Evolutionary conservation across 2,888 invertebrate genomes (phyloP).

Genomic region (Alcis repandata): DNA sequence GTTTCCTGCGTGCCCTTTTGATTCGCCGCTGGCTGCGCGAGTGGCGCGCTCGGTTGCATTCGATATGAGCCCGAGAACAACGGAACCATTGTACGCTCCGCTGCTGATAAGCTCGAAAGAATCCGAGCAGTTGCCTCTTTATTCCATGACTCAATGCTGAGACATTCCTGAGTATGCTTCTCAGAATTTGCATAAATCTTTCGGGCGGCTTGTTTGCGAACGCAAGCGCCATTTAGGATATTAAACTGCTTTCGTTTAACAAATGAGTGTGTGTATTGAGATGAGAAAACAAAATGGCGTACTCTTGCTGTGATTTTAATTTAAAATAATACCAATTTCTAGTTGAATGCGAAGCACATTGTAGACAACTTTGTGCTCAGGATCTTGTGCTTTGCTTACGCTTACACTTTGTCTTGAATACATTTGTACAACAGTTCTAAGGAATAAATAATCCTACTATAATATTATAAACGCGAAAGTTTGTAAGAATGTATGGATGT

Average conservation of each 20-base stretch:
- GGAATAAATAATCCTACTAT: neutral
- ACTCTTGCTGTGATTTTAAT: neutral
- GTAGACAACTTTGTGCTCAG: neutral
- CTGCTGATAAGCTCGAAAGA: slow-evolving; percentile 62
- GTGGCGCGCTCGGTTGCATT: slow-evolving; percentile 72
- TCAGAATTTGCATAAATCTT: slow-evolving; percentile 33
- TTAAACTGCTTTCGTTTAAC: slow-evolving; percentile 39
- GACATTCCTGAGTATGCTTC: slow-evolving; percentile 32
- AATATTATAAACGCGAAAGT: too few species aligned
- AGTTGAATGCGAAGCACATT: neutral
- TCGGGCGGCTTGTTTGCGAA: slow-evolving; percentile 26
- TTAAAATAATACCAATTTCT: neutral
- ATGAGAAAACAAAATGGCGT: slow-evolving; percentile 27
- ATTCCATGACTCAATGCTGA: slow-evolving; percentile 38
- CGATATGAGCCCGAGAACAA: slow-evolving; percentile 71
- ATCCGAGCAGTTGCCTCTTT: slow-evolving; percentile 41
- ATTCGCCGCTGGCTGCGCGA: slow-evolving; percentile 67
- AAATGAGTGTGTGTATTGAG: slow-evolving; percentile 33
- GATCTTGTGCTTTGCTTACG: too few species aligned
- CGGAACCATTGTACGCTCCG: slow-evolving; percentile 61
- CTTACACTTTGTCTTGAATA: too few species aligned
- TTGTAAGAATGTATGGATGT: too few species aligned
- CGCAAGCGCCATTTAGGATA: slow-evolving; percentile 38
- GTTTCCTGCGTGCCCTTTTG: slow-evolving; percentile 70
- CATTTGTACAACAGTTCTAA: too few species aligned